phyloP scores from a whole-genome alignment of 2,888 invertebrate genomes.

The Athetis lepigone region DNA sequence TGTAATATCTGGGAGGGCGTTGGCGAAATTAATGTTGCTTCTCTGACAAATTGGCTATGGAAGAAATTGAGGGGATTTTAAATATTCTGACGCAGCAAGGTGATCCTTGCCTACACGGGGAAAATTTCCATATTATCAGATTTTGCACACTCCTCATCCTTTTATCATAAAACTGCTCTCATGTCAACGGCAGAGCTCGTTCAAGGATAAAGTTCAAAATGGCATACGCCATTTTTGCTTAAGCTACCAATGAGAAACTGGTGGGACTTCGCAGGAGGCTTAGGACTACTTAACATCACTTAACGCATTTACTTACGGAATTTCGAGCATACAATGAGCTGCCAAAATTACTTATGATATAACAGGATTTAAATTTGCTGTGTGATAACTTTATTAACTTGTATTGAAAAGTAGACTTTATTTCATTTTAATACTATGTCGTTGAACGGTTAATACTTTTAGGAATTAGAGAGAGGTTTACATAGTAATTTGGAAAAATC shows the following conservation, averaged over 20 bases:
- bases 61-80: conserved; percentile 61
- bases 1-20: conserved; percentile 80
- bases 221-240: conserved; percentile 51
- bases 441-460: conserved; percentile 2
- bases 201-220: conserved; percentile 59
- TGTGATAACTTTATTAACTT: conserved; percentile 47
- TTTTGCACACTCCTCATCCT: conserved; percentile 55
- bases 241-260: conserved; percentile 54
- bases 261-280: conserved; percentile 59
- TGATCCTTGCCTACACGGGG: conserved; percentile 42
- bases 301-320: conserved; percentile 64
- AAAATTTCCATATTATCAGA: conserved; percentile 60
- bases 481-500: conserved; percentile 1
- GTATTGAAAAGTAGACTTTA: conserved; percentile 43
- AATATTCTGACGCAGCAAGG: conserved; percentile 59
- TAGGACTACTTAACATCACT: conserved; percentile 64
- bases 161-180: conserved; percentile 55
- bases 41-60: conserved; percentile 67
- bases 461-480: background rate
- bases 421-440: conserved; percentile 10
- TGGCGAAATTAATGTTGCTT: conserved; percentile 74
- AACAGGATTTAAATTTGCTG: conserved; percentile 58
- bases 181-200: conserved; percentile 48
- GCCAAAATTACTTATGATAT: conserved; percentile 62
- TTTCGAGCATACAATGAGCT: conserved; percentile 57